A percentile compares a stretch with the other conserved stretches of the same genome.
phyloP scores from a whole-genome alignment of 2,888 invertebrate genomes.

The Archips crataeganus region DNA sequence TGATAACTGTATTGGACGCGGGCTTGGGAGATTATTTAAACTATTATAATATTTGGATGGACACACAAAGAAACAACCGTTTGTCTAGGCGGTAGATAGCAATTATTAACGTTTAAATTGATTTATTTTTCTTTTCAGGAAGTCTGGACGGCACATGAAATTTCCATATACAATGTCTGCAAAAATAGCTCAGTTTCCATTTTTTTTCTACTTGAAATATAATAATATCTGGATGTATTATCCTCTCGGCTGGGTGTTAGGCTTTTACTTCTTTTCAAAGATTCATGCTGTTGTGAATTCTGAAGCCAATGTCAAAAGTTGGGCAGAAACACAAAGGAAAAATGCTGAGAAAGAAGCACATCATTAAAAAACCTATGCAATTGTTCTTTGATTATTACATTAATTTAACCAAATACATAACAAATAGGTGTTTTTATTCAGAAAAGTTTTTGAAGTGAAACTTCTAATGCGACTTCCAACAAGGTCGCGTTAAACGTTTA shows the following conservation, averaged over 20 bases:
- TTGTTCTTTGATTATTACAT: neutral
- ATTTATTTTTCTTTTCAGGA: slow-evolving; percentile 58
- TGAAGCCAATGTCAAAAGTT: slow-evolving; percentile 61
- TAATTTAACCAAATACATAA: too few relatives aligned
- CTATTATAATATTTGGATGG: too few relatives aligned
- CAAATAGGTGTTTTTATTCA: too few relatives aligned
- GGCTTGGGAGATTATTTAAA: too few relatives aligned
- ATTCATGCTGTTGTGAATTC: slow-evolving; percentile 88
- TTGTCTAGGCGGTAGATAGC: too few relatives aligned
- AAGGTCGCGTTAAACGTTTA: too few relatives aligned
- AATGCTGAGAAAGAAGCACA: slow-evolving; percentile 73
- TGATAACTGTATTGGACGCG: too few relatives aligned
- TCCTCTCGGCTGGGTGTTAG: slow-evolving; percentile 79
- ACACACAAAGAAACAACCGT: too few relatives aligned
- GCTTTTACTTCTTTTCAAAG: slow-evolving; percentile 88
- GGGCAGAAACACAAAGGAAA: slow-evolving; percentile 73
- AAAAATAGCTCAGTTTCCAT: slow-evolving; percentile 94
- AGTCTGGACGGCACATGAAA: slow-evolving; percentile 91
- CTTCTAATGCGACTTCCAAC: too few relatives aligned
- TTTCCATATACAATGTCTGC: slow-evolving; percentile 93
- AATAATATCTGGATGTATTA: slow-evolving; percentile 92
- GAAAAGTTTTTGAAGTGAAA: too few relatives aligned
- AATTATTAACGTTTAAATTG: too few relatives aligned
- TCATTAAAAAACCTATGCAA: slow-evolving; percentile 51
- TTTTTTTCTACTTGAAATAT: slow-evolving; percentile 88